Evolutionary conservation across 2,113 vertebrate species (phyloP), one percentile per base, ranked within the genome.

Genomic region (Tetraodon nigroviridis): DNA sequence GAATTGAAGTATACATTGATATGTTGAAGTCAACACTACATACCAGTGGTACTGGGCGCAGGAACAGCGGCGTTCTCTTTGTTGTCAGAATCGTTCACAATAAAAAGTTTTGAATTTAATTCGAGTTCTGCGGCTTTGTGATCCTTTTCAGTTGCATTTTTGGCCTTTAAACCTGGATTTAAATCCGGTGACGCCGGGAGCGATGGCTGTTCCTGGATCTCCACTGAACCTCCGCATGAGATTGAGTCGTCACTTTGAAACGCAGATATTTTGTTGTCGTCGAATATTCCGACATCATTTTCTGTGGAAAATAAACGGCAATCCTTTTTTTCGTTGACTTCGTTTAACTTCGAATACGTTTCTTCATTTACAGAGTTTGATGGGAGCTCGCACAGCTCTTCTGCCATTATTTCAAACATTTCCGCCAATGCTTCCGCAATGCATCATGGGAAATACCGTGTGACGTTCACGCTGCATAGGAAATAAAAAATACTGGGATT

Each of bases 371-470:
- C 53, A 0, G 24, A 18, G 18, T 44, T 52, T 20, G n/a, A 15
- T 17, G 13, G 13, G 21, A 45, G 17, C 5, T 45, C 17, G 6
- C 2, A 12, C 11, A 2, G 6, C 2, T 13, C 20, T 51, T 51
- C 1, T 4, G 20, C 21, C 13, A 21, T 21, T 6, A 21, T 82
- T 88, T 86, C 83, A 67, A 88, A 88, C 55, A 62, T 84, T 59
- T 27, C 67, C 73, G 74, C 81, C 55, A 59, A 62, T 2, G 51
- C n/a, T 13, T 0, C 0, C 72, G 76, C 71, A 54, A 1, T 75
- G 87, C 78, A 87, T 85, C 73, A 84, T 84, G 87, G 85, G 84
- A 80, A 60, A 60, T 8, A 63, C 4, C 1, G 42, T 54, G 3
- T 83, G 75, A 45, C 59, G 1, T 83, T 83, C 56, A 69, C 0